phyloP scores from a whole-genome alignment of 2,113 vertebrate species.

The Ptyas mucosa region DNA sequence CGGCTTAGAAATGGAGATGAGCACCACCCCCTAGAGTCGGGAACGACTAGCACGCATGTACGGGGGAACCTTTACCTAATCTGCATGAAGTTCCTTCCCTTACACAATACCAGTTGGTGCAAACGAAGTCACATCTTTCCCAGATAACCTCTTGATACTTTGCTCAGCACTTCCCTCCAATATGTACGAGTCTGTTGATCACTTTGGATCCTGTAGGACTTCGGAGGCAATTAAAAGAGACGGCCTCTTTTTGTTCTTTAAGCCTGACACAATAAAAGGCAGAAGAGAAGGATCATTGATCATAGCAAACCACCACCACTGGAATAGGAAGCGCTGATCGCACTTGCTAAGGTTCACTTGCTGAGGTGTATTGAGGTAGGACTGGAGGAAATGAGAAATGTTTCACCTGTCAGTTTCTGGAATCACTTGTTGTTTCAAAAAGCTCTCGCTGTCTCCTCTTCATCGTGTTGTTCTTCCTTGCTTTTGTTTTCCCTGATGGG shows the following conservation, averaged over 20 bases:
- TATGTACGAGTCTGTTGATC: neutral
- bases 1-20: too few relatives aligned
- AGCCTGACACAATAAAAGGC: constrained; percentile 41
- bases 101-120: neutral
- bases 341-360: constrained; percentile 53
- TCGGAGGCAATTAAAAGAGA: neutral
- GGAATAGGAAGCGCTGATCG: constrained; percentile 14
- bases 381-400: constrained; percentile 68
- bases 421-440: constrained; percentile 60
- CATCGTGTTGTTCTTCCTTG: constrained; percentile 50
- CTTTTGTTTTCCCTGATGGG: constrained; percentile 48
- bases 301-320: constrained; percentile 38
- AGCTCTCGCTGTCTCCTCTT: constrained; percentile 42
- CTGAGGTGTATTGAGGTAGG: constrained; percentile 61
- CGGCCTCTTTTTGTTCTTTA: constrained; percentile 34
- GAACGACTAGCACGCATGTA: too few relatives aligned
- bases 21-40: too few relatives aligned
- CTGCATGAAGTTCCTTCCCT: neutral
- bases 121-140: neutral
- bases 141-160: neutral
- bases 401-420: constrained; percentile 62
- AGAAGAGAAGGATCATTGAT: constrained; percentile 51
- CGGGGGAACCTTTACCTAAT: too few relatives aligned
- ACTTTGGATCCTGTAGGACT: neutral
- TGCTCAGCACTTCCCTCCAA: neutral